Evolutionary conservation across 37 sponge, comb jelly and placozoan genomes (phyloP).

Genomic region (Theonella swinhoei): DNA sequence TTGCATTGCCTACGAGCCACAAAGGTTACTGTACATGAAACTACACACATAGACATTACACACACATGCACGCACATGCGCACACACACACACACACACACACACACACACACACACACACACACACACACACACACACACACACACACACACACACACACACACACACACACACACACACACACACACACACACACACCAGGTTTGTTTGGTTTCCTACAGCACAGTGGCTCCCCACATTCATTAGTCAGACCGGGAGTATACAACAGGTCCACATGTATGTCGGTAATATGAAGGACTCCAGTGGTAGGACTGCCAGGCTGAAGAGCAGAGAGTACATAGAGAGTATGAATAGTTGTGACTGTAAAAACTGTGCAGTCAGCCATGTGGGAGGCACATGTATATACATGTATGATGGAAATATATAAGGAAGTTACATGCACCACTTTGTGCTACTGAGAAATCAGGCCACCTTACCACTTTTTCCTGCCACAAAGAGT

Average conservation of each 20-base stretch:
- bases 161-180: slow-evolving; percentile 14
- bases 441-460: no score
- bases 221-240: slow-evolving; percentile 92
- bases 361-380: background rate
- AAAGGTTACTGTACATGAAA: no score
- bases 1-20: slow-evolving; percentile 35
- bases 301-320: slow-evolving; percentile 26
- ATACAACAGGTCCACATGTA: slow-evolving; percentile 68
- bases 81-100: background rate
- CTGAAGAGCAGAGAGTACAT: background rate
- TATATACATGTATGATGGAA: no score
- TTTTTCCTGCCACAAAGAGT: no score
- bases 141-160: no score
- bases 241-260: slow-evolving; percentile 46
- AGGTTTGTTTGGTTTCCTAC: slow-evolving; percentile 34
- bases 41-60: no score
- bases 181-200: slow-evolving; percentile 7
- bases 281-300: slow-evolving; percentile 64
- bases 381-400: no score
- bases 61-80: background rate
- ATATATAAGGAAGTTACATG: no score
- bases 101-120: no score
- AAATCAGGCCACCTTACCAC: no score
- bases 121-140: slow-evolving; percentile 10
- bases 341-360: background rate